phyloP scores from a whole-genome alignment of 2,888 invertebrate genomes.

The Dorcus hopei region DNA sequence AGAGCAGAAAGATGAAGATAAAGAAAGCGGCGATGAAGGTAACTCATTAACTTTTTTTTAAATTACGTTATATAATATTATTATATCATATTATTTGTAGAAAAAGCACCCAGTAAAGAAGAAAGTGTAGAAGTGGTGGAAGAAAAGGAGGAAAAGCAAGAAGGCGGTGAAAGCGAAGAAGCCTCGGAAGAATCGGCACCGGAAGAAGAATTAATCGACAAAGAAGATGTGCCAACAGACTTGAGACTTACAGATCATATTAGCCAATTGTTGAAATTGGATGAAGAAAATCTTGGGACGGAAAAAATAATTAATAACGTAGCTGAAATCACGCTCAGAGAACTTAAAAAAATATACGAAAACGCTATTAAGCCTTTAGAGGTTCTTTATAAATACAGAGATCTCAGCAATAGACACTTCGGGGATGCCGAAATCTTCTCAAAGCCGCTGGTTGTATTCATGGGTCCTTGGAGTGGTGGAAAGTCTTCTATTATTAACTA shows the following conservation, averaged over 20 bases:
- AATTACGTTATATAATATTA: conserved; percentile 11
- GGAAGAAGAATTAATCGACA: conserved; percentile 59
- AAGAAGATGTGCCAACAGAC: conserved; percentile 72
- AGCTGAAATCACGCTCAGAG: conserved; percentile 75
- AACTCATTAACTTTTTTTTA: neutral
- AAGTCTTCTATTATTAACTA: conserved; percentile 94
- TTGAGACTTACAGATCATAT: conserved; percentile 78
- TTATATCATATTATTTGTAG: neutral
- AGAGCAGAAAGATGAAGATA: conserved; percentile 20
- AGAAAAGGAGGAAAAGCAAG: neutral
- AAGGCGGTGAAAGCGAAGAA: conserved; percentile 27
- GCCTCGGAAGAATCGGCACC: conserved; percentile 50
- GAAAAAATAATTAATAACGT: conserved; percentile 71
- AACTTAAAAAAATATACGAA: conserved; percentile 82
- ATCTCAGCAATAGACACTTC: conserved; percentile 87
- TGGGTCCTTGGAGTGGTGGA: conserved; percentile 97
- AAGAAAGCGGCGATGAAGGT: conserved; percentile 27
- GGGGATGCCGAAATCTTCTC: conserved; percentile 94
- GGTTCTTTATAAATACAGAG: conserved; percentile 85
- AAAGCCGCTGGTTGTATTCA: conserved; percentile 86
- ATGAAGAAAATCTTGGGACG: conserved; percentile 68
- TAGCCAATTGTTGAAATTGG: conserved; percentile 73
- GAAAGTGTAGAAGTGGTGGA: conserved; percentile 52
- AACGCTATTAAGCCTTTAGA: conserved; percentile 87
- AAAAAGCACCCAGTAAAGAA: conserved; percentile 24